Evolutionary conservation across 2,888 invertebrate genomes (phyloP), one percentile per base, ranked within the genome.

Genomic region (Clepsis dumicolana): DNA sequence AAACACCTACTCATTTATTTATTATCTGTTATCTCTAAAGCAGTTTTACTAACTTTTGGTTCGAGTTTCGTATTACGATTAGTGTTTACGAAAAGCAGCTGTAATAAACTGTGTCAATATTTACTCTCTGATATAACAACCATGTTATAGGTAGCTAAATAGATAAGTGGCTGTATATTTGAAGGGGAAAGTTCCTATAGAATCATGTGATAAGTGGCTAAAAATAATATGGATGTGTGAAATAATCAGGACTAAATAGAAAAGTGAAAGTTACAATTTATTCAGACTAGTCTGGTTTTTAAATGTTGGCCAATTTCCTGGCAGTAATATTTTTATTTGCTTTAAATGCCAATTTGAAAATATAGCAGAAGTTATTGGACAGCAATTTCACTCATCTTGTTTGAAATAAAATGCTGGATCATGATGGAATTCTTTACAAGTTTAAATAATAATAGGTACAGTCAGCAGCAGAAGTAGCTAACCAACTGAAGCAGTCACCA

Each of bases 41-140:
- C n/a, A 54, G 60, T 25, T 61, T 8, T 59, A 59, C 57, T 29
- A 2, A 48, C 32, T 44, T 27, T 27, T 56, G 41, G 21, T 27
- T 27, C 14, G 27, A 32, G 18, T 61, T 50, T 44, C 32, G 56
- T 50, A 62, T 62, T 41, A 38, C 56, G 48, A 67, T 27, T 35
- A 41, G 21, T 65, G 57, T 67, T 67, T 35, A 67, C 62, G 38
- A 16, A 27, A n/a, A 56, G 50, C 67, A 67, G 67, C 62, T 67
- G 67, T 65, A 65, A 16, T 50, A 41, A 38, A 38, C 29, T 65
- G 41, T 61, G 44, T 56, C 62, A 67, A 57, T 50, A 67, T 67
- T 50, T 63, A 62, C 56, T 54, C n/a, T 44, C 27, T 62, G 67
- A 56, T 56, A 60, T 38, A 41, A 53, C 56, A 57, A 16, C 35